These are phyloP conservation scores for Sphaerophoria taeniata DNA, from an alignment of 2,888 invertebrate species.

Conservation along the genomic window DNA sequence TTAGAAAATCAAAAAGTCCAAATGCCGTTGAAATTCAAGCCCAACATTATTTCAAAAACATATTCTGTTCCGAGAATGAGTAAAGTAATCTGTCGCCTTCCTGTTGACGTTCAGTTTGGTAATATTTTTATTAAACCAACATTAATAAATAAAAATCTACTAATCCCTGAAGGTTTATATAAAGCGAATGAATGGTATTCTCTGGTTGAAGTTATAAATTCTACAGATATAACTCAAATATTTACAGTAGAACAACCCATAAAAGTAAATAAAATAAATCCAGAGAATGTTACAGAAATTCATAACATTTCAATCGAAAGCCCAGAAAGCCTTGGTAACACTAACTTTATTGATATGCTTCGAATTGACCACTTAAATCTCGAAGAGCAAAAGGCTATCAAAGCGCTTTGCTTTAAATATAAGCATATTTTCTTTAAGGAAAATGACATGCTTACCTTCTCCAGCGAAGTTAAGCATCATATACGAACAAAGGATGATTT, in stretches of 20 bases:
- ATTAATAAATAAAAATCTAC: slow-evolving; percentile 22
- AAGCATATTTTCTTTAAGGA: slow-evolving; percentile 17
- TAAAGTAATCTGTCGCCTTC: slow-evolving; percentile 50
- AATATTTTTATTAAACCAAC: slow-evolving; percentile 41
- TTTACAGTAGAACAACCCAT: slow-evolving; percentile 63
- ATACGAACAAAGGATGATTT: slow-evolving; percentile 35
- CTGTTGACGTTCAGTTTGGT: slow-evolving; percentile 58
- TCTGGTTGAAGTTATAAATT: slow-evolving; percentile 48
- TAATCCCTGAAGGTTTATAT: slow-evolving; percentile 57
- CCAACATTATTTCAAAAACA: slow-evolving; percentile 51
- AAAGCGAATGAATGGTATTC: slow-evolving; percentile 40
- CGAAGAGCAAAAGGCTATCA: slow-evolving; percentile 5
- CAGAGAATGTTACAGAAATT: slow-evolving; percentile 14
- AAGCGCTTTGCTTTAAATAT: slow-evolving; percentile 7
- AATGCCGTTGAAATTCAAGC: slow-evolving; percentile 43
- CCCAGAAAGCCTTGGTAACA: neutral
- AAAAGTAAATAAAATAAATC: slow-evolving; percentile 22
- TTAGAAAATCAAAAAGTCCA: slow-evolving; percentile 13
- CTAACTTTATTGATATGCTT: slow-evolving; percentile 18
- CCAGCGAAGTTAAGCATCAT: slow-evolving; percentile 15
- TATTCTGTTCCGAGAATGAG: slow-evolving; percentile 21
- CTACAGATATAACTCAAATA: slow-evolving; percentile 18
- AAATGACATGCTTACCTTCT: neutral
- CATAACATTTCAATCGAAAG: slow-evolving; percentile 30
- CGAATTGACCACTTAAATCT: slow-evolving; percentile 19